Evolutionary conservation across 1,140 invertebrate species (phyloP).

Genomic region (Aphelenchoides avenae): DNA sequence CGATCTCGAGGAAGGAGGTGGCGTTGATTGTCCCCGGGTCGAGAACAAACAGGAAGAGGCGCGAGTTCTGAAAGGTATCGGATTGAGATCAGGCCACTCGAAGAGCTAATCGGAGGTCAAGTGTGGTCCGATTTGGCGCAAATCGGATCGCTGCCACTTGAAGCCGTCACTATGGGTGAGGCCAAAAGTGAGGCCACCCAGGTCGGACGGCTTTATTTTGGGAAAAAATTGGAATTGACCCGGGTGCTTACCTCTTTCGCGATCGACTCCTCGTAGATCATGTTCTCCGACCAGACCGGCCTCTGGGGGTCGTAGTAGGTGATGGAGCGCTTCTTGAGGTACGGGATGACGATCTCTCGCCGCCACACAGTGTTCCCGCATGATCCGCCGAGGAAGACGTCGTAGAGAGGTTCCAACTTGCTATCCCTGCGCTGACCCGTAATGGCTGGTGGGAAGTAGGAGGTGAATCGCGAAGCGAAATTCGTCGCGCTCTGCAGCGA

Average conservation of each 20-base stretch:
- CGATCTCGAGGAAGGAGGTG: conserved; percentile 57
- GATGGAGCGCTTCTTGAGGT: conserved; percentile 55
- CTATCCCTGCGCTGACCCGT: no score
- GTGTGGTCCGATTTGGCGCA: no score
- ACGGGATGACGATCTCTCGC: conserved; percentile 56
- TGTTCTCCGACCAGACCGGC: conserved; percentile 53
- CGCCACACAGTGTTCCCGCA: conserved; percentile 53
- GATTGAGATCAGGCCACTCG: neutral
- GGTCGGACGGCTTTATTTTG: neutral
- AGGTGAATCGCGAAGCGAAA: no score
- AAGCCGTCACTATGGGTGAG: no score
- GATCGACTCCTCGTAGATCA: conserved; percentile 52
- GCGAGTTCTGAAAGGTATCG: conserved; percentile 47
- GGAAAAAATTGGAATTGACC: conserved; percentile 9
- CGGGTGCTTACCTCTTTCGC: conserved; percentile 54
- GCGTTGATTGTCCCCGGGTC: conserved; percentile 58
- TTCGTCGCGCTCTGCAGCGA: no score
- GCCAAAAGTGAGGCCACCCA: neutral
- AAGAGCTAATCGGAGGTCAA: no score
- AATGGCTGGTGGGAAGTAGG: no score
- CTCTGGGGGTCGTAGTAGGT: conserved; percentile 57
- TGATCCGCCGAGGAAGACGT: conserved; percentile 57
- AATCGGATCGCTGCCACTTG: no score
- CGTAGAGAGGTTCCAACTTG: conserved; percentile 50
- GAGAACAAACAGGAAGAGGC: conserved; percentile 55